A percentile compares a stretch with the other conserved stretches of the same genome.
Evolutionary conservation across 2,113 vertebrate species (phyloP).

Genomic region (Plecotus auritus): DNA sequence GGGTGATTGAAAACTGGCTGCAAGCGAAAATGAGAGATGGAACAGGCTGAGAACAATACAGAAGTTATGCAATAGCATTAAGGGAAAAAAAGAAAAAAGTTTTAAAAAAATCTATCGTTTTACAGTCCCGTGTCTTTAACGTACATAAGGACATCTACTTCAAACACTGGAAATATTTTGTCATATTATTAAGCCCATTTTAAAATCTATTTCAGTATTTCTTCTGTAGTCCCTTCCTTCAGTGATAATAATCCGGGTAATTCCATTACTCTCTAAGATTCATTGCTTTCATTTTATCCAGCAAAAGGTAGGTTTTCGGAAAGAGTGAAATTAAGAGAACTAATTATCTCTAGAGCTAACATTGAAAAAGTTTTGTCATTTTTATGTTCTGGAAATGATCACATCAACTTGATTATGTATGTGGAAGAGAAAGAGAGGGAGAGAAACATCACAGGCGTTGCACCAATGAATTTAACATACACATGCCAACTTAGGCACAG

Average conservation of each 20-base stretch:
- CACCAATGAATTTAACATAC: conserved; percentile 14
- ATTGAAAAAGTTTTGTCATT: background rate
- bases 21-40: background rate
- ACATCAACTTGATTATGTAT: background rate
- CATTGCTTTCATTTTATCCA: conserved; percentile 35
- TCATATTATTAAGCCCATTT: conserved; percentile 24
- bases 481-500: background rate
- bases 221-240: conserved; percentile 10
- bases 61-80: background rate
- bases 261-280: conserved; percentile 9
- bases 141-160: background rate
- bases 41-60: background rate
- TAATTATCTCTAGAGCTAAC: conserved; percentile 46
- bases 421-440: too few relatives aligned
- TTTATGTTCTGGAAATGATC: conserved; percentile 21
- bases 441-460: background rate
- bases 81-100: background rate
- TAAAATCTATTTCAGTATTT: conserved; percentile 51
- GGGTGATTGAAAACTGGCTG: background rate
- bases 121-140: background rate
- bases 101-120: background rate
- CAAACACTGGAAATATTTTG: background rate
- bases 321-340: conserved; percentile 34
- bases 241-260: background rate
- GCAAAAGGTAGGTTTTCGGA: conserved; percentile 31